Percentiles rank a stretch among this genome's conserved stretches.
phyloP scores from a whole-genome alignment of 37 sponge, comb jelly and placozoan genomes.

The Tethya wilhelma region DNA sequence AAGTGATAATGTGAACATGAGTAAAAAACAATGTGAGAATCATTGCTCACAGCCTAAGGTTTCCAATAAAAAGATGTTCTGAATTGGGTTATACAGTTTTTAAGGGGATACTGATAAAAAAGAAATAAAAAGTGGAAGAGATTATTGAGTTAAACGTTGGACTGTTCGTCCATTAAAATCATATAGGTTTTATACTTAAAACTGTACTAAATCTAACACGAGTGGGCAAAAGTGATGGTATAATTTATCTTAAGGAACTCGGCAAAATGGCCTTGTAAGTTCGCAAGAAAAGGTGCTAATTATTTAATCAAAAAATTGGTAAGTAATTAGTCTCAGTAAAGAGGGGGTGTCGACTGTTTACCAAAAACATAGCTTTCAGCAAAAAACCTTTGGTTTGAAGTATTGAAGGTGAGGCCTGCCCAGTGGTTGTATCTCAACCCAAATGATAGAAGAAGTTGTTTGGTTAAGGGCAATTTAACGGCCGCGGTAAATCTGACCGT shows the following conservation, averaged over 20 bases:
- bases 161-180: too few species aligned
- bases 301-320: not conserved
- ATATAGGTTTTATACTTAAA: not conserved
- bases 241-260: slow-evolving; percentile 91
- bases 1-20: slow-evolving; percentile 93
- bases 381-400: slow-evolving; percentile 51
- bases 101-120: slow-evolving; percentile 37
- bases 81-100: slow-evolving; percentile 83
- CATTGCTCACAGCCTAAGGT: slow-evolving; percentile 82
- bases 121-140: slow-evolving; percentile 33
- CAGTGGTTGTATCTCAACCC: slow-evolving; percentile 84
- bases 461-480: slow-evolving; percentile 83
- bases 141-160: slow-evolving; percentile 30
- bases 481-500: slow-evolving; percentile 98
- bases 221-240: slow-evolving; percentile 76
- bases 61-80: slow-evolving; percentile 80
- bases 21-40: slow-evolving; percentile 87
- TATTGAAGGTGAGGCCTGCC: slow-evolving; percentile 89
- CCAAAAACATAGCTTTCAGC: slow-evolving; percentile 89
- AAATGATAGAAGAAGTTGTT: slow-evolving; percentile 56
- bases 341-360: slow-evolving; percentile 88
- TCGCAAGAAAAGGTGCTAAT: slow-evolving; percentile 70
- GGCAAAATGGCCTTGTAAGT: slow-evolving; percentile 87
- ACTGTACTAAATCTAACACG: slow-evolving; percentile 78
- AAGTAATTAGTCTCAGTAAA: slow-evolving; percentile 53